Conservation (phyloP, 2,113 vertebrate species). For the Marcusenius ussheri region DNA sequence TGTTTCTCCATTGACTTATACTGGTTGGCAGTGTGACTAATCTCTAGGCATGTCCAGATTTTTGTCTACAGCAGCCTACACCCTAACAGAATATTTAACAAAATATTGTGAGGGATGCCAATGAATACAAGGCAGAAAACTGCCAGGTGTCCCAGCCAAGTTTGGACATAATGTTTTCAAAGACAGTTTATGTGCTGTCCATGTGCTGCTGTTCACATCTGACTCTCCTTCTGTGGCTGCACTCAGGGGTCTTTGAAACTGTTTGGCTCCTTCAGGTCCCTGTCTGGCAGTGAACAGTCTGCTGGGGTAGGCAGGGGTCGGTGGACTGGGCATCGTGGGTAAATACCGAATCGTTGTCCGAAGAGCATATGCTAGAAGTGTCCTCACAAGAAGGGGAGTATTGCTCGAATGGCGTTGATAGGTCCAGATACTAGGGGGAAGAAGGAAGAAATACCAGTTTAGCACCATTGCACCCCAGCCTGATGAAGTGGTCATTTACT, state of each 20-base stretch:
- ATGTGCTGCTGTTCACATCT: conserved; percentile 23
- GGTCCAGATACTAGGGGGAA: conserved; percentile 80
- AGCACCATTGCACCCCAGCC: background rate
- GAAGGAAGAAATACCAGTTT: background rate
- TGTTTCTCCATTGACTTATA: background rate
- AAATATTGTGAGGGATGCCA: conserved; percentile 8
- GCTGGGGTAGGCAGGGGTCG: conserved; percentile 70
- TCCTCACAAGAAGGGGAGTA: conserved; percentile 82
- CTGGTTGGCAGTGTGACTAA: background rate
- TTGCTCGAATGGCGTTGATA: conserved; percentile 92
- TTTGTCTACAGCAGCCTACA: conserved; percentile 21
- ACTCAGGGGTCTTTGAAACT: background rate
- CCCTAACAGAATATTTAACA: conserved; percentile 17
- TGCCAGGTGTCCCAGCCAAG: conserved; percentile 33
- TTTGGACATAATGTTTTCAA: conserved; percentile 29
- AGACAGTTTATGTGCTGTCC: conserved; percentile 28
- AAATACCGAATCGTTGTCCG: conserved; percentile 91
- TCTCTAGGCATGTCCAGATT: background rate
- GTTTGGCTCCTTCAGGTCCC: conserved; percentile 41
- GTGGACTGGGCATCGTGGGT: conserved; percentile 78
- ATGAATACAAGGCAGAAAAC: conserved; percentile 18
- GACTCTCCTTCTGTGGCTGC: conserved; percentile 11
- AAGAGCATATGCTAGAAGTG: conserved; percentile 83
- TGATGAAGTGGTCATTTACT: background rate
- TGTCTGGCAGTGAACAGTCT: conserved; percentile 48